Percentiles rank a stretch among this genome's conserved stretches.
Evolutionary conservation across 23 tunicate genomes (phyloP).

Genomic region (Ciona savignyi): DNA sequence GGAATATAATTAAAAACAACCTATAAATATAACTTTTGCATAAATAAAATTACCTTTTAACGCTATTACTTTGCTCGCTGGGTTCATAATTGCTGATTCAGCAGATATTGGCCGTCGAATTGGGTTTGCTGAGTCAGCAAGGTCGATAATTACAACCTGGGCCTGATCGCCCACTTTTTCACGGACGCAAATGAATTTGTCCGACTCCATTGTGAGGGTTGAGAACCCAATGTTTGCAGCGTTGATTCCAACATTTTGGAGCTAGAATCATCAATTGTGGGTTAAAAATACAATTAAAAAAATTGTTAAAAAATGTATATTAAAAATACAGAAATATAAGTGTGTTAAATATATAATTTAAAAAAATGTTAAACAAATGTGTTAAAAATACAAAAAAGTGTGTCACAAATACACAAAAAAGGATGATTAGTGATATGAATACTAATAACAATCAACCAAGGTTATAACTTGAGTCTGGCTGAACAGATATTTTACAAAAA

Average conservation of each 20-base stretch:
- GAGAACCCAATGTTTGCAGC: slow-evolving; percentile 99
- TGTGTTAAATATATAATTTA: too few species aligned
- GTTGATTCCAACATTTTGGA: slow-evolving; percentile 98
- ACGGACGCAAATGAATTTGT: slow-evolving; percentile 96
- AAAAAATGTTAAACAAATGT: too few species aligned
- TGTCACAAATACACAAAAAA: too few species aligned
- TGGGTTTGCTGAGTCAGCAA: slow-evolving; percentile 98
- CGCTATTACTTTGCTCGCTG: slow-evolving; percentile 98
- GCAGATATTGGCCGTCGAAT: slow-evolving; percentile 99
- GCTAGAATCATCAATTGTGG: slow-evolving; percentile 33
- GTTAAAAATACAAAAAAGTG: too few species aligned
- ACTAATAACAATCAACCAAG: neutral
- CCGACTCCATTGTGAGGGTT: slow-evolving; percentile 98
- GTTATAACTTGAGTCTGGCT: too few species aligned
- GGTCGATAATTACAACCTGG: slow-evolving; percentile 96
- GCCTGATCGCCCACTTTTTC: slow-evolving; percentile 99
- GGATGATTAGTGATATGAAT: too few species aligned
- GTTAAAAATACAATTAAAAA: neutral
- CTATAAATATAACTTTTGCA: too few species aligned
- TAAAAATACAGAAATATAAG: too few species aligned
- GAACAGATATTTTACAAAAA: too few species aligned
- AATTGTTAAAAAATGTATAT: too few species aligned
- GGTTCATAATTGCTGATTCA: slow-evolving; percentile 99
- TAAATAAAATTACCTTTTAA: too few species aligned
- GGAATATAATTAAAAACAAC: too few species aligned